These are phyloP conservation scores for Chamaetylas fuelleborni DNA, from an alignment of 2,113 vertebrate genomes.

Conservation along the genomic window DNA sequence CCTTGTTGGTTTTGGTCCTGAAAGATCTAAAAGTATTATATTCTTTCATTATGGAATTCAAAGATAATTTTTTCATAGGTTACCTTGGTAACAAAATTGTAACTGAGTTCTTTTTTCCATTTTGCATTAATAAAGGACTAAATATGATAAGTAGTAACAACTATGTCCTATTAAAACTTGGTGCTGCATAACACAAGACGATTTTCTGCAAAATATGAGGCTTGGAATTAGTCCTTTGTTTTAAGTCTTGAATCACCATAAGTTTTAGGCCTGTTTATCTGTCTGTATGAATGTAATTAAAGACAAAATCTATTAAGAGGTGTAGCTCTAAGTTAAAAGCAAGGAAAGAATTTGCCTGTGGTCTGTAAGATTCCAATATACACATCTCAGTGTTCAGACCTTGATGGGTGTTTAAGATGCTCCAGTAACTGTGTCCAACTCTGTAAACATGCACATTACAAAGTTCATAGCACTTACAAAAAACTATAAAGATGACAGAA, in stretches of 20 bases:
- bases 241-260: not conserved
- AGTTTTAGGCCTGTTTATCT: not conserved
- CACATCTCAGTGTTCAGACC: not conserved
- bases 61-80: not conserved
- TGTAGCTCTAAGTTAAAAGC: not conserved
- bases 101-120: conserved; percentile 36
- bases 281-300: not conserved
- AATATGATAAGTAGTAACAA: conserved; percentile 14
- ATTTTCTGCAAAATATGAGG: not conserved
- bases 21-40: not conserved
- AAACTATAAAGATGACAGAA: not conserved
- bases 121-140: conserved; percentile 37
- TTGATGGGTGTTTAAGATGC: not conserved
- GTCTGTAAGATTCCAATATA: not conserved
- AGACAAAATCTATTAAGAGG: not conserved
- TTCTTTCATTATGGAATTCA: conserved; percentile 29
- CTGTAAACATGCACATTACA: not conserved
- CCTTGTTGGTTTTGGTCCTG: not conserved
- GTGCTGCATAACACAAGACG: not conserved
- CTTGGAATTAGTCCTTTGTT: not conserved
- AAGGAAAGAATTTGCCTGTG: not conserved
- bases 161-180: not conserved
- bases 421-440: not conserved
- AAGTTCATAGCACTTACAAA: not conserved
- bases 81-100: conserved; percentile 54